Conservation (phyloP, 2,797 vertebrate species). For the Micropoecilia bifurca region DNA sequence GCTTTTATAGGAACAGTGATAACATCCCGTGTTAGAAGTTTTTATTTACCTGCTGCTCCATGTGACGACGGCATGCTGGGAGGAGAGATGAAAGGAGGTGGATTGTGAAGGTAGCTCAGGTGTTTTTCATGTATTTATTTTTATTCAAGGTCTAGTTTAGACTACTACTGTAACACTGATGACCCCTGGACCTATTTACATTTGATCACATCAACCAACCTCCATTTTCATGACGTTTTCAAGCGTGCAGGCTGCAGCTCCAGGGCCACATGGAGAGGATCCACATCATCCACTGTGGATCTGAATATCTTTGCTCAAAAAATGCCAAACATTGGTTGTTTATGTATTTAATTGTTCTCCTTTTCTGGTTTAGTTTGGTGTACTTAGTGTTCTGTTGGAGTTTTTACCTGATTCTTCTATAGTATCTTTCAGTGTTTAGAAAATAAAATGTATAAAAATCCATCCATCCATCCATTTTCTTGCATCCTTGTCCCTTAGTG, state of each 20-base stretch:
- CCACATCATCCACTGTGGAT: not conserved
- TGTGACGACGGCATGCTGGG: conserved; percentile 35
- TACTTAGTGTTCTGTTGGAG: too few relatives aligned
- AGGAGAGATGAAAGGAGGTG: conserved; percentile 15
- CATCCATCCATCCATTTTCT: too few relatives aligned
- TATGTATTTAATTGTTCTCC: too few relatives aligned
- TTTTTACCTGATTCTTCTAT: too few relatives aligned
- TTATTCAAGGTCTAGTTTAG: not conserved
- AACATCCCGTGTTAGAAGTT: not conserved
- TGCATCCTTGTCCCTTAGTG: too few relatives aligned
- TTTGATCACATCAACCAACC: not conserved
- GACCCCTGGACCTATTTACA: not conserved
- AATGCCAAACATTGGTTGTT: not conserved
- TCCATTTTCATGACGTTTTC: not conserved
- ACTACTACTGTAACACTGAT: not conserved
- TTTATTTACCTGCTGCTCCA: conserved; percentile 46
- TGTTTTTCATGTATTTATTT: not conserved
- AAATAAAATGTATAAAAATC: too few relatives aligned
- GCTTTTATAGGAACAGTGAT: not conserved
- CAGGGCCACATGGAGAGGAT: too few relatives aligned
- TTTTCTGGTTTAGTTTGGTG: too few relatives aligned
- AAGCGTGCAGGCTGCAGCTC: not conserved
- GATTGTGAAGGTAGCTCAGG: not conserved
- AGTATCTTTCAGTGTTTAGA: too few relatives aligned
- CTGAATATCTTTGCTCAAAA: not conserved